These are phyloP conservation scores for Nycticorax nycticorax DNA, from an alignment of 2,113 vertebrate genomes.

Conservation along the genomic window DNA sequence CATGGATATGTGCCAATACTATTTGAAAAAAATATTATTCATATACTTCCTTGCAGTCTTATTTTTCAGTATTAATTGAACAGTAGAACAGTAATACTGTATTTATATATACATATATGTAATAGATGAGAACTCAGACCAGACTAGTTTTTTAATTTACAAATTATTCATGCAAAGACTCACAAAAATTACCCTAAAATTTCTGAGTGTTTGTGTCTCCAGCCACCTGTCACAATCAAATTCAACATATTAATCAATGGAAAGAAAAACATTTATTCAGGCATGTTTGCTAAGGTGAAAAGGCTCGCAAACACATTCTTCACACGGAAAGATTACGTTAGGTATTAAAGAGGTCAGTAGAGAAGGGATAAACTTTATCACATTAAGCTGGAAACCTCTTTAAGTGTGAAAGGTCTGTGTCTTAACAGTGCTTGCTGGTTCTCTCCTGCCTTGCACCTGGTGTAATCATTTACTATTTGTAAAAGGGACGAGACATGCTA, in stretches of 20 bases:
- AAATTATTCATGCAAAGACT: not conserved
- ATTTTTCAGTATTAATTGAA: not conserved
- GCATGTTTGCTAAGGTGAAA: not conserved
- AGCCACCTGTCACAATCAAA: not conserved
- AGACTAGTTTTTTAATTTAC: not conserved
- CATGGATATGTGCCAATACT: not conserved
- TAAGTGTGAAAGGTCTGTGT: conserved; percentile 2
- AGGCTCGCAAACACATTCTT: not conserved
- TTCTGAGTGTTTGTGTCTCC: not conserved
- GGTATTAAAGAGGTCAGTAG: conserved; percentile 12
- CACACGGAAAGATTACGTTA: not conserved
- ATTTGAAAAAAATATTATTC: not conserved
- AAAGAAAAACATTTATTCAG: not conserved
- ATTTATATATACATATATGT: not conserved
- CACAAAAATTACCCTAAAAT: not conserved
- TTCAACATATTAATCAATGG: not conserved
- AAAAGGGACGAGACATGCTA: not conserved
- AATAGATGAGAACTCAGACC: not conserved
- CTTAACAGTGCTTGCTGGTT: not conserved
- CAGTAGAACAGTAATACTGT: not conserved
- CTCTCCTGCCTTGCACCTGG: not conserved
- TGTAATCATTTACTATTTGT: not conserved
- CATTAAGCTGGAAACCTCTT: conserved; percentile 5
- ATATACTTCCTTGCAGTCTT: not conserved
- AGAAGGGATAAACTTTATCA: conserved; percentile 5